phyloP scores from a whole-genome alignment of 2,797 vertebrate genomes.

The Gila robusta region DNA sequence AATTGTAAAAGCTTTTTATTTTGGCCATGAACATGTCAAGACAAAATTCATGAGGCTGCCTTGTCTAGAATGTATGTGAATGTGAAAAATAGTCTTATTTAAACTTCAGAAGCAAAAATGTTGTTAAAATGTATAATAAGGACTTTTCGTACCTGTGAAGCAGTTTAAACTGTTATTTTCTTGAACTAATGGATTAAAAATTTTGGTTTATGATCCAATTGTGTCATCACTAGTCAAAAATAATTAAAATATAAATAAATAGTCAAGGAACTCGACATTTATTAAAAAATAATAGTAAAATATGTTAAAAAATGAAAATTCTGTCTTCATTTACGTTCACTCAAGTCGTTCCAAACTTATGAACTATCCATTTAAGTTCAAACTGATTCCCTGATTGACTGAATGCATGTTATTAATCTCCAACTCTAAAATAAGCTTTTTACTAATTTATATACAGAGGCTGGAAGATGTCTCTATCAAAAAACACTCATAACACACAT shows the following conservation, averaged over 20 bases:
- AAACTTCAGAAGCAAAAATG: neutral
- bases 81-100: neutral
- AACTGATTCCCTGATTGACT: neutral
- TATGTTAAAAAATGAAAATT: neutral
- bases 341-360: neutral
- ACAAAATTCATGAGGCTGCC: neutral
- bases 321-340: neutral
- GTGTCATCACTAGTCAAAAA: too few species aligned
- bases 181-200: neutral
- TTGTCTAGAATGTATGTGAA: neutral
- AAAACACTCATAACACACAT: conserved; percentile 12
- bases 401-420: neutral
- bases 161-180: neutral
- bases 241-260: neutral
- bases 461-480: neutral
- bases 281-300: neutral
- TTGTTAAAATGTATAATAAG: neutral
- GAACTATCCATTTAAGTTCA: neutral
- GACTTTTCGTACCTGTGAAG: neutral
- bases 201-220: neutral
- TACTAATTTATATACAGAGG: neutral
- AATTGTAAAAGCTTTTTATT: conserved; percentile 3
- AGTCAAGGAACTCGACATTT: neutral
- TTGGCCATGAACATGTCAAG: neutral
- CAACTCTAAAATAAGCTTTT: neutral